phyloP scores from a whole-genome alignment of 2,888 invertebrate genomes.

The Liopterus haemorrhoidalis region DNA sequence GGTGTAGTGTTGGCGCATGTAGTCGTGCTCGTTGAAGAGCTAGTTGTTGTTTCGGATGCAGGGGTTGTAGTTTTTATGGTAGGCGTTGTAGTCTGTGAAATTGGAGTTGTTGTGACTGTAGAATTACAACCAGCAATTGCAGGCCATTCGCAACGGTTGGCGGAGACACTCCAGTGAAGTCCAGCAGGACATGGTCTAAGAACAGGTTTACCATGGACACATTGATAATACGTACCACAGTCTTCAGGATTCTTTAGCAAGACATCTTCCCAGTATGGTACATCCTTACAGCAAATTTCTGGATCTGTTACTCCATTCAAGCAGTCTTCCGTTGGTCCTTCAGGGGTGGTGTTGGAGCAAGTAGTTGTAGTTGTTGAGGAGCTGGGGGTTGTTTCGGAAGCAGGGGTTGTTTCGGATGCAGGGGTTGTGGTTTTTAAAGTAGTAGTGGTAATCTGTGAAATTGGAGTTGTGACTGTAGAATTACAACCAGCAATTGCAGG shows the following conservation, averaged over 20 bases:
- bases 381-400: neutral
- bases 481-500: slow-evolving; percentile 18
- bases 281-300: slow-evolving; percentile 11
- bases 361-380: neutral
- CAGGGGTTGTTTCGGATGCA: neutral
- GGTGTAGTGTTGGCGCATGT: too few relatives aligned
- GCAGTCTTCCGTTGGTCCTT: slow-evolving; percentile 3
- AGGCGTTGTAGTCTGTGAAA: neutral
- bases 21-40: too few relatives aligned
- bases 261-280: slow-evolving; percentile 10
- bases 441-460: too few relatives aligned
- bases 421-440: neutral
- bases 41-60: too few relatives aligned
- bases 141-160: slow-evolving; percentile 19
- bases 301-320: slow-evolving; percentile 9
- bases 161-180: slow-evolving; percentile 14
- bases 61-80: neutral
- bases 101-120: neutral
- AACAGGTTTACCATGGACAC: slow-evolving; percentile 13
- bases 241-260: slow-evolving; percentile 13
- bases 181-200: slow-evolving; percentile 15
- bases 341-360: neutral
- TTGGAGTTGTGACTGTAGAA: too few relatives aligned
- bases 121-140: slow-evolving; percentile 19
- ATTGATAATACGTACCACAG: slow-evolving; percentile 14